Percentiles rank a stretch among this genome's conserved stretches.
Conservation (phyloP, 92 coral and sea anemone genomes). For the Palythoa grandis region DNA sequence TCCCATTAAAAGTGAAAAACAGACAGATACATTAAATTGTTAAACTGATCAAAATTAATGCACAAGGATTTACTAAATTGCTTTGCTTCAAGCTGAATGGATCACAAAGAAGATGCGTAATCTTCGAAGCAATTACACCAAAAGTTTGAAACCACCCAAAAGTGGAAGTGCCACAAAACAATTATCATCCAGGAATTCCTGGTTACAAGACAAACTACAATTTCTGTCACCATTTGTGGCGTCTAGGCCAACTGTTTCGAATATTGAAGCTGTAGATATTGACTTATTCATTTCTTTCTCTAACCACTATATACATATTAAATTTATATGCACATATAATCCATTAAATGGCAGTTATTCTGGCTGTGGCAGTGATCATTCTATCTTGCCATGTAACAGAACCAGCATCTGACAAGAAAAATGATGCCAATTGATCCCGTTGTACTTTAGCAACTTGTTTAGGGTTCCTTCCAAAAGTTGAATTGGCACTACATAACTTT, state of each 20-base stretch:
- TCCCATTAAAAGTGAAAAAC: not conserved
- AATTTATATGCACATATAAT: not conserved
- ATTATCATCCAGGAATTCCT: slow-evolving; percentile 5
- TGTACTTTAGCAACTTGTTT: too few species aligned
- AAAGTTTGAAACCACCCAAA: slow-evolving; percentile 15
- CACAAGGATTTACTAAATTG: not conserved
- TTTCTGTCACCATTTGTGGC: not conserved
- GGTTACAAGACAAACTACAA: slow-evolving; percentile 7
- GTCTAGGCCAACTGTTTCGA: slow-evolving; percentile 1
- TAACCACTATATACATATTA: not conserved
- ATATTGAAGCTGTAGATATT: not conserved
- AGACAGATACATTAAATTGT: not conserved
- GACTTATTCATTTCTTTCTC: slow-evolving; percentile 1
- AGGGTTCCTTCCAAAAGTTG: slow-evolving; percentile 20
- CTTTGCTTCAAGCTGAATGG: slow-evolving; percentile 4
- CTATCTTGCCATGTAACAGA: not conserved
- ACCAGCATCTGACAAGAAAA: slow-evolving; percentile 27
- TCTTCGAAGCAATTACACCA: not conserved
- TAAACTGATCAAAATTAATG: slow-evolving; percentile 1
- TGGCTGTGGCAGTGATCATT: too few species aligned
- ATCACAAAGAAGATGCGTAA: not conserved
- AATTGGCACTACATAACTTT: slow-evolving; percentile 13
- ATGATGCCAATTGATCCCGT: slow-evolving; percentile 11
- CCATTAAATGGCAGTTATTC: too few species aligned
- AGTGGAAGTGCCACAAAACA: slow-evolving; percentile 2